Evolutionary conservation across 2,113 vertebrate species (phyloP).

Genomic region (Hylia prasina): DNA sequence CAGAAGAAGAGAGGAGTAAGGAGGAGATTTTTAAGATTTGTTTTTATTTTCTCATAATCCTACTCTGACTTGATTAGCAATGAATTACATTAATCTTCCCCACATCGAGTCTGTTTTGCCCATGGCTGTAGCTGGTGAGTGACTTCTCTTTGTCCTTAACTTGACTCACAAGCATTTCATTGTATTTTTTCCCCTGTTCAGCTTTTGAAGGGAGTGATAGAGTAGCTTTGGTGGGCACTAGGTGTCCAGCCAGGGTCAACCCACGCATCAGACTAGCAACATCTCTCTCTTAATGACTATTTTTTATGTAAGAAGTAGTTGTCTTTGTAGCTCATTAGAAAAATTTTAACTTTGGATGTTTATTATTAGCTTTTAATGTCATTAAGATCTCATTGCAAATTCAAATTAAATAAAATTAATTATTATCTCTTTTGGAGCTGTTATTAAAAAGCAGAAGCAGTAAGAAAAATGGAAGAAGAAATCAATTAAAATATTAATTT

Average conservation of each 20-base stretch:
- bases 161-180: fast-evolving
- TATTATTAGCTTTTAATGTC: not conserved
- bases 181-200: not conserved
- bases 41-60: not conserved
- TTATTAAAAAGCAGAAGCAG: not conserved
- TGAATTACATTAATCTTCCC: not conserved
- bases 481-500: not conserved
- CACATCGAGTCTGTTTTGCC: not conserved
- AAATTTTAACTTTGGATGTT: not conserved
- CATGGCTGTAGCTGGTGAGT: too few relatives aligned
- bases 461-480: not conserved
- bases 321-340: not conserved
- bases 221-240: not conserved
- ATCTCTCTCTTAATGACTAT: not conserved
- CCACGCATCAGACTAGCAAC: not conserved
- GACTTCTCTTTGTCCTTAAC: not conserved
- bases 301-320: not conserved
- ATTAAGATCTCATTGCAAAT: not conserved
- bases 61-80: not conserved
- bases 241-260: not conserved
- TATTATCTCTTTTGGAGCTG: not conserved
- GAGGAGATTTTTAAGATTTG: not conserved
- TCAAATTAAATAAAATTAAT: not conserved
- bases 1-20: not conserved
- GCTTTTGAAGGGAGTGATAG: not conserved